Evolutionary conservation across 1,140 invertebrate genomes (phyloP), one percentile per base, ranked within the genome.

Genomic region (Archivesica marissinica): DNA sequence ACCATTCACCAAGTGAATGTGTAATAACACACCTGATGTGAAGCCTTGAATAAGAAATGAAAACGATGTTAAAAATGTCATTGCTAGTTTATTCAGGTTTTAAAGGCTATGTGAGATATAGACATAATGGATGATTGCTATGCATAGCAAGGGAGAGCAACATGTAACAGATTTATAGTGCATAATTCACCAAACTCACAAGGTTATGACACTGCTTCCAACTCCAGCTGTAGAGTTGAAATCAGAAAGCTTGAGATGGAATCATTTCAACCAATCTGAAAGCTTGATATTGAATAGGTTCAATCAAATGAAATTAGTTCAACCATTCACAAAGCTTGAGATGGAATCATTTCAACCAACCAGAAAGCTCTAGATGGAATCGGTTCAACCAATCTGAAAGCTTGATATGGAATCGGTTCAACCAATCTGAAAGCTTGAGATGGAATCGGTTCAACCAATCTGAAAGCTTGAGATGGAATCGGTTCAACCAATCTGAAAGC

Each of bases 51-150:
- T n/a, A n/a, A n/a, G n/a, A n/a, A n/a, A n/a, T n/a, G n/a, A n/a
- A n/a, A n/a, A n/a, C n/a, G n/a, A n/a, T n/a, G n/a, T n/a, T n/a
- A 64, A 59, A 64, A 64, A 64, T 25, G 33, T 64, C 25, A 64
- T 64, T 35, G 59, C 59, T 64, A 64, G 33, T 64, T 64, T 35
- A 64, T 64, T 64, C 59, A 35, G 15, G 59, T 64, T 64, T 64
- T 64, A 64, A 64, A 35, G 30, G 59, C 17, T 35, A 35, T 35
- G 28, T 33, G 28, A 52, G 50, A 52, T 64, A 64, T 64, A 64
- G 30, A 64, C 59, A 35, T 64, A 64, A 64, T 64, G 59, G 59
- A 64, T 64, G 59, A 64, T 64, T 64, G n/a, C 59, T 35, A 64
- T 64, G 59, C 59, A 64, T 28, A 59, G 33, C 54, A 59, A 64